Percentiles rank a stretch among this genome's conserved stretches.
Conservation (phyloP, 2,797 vertebrate species). For the Pipistrellus pygmaeus region DNA sequence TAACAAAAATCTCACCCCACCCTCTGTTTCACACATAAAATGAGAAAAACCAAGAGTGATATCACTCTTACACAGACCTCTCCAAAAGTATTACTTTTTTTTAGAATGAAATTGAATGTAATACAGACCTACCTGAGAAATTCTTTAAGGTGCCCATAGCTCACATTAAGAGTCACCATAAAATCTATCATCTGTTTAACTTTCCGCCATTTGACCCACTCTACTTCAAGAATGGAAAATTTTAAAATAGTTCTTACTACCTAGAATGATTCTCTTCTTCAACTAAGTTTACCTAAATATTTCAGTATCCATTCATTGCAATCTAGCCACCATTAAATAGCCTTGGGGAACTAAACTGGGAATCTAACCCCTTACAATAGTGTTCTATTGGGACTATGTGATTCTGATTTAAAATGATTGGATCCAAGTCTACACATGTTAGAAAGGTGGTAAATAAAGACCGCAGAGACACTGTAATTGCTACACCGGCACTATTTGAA, state of each 20-base stretch:
- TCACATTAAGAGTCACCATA: not conserved
- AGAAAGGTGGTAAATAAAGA: conserved; percentile 3
- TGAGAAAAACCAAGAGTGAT: conserved; percentile 34
- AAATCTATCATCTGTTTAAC: not conserved
- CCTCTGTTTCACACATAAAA: conserved; percentile 4
- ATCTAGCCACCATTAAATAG: not conserved
- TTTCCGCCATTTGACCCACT: not conserved
- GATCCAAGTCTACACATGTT: not conserved
- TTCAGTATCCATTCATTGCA: conserved; percentile 5
- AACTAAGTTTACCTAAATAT: conserved; percentile 4
- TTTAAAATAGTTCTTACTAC: not conserved
- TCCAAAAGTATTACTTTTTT: conserved; percentile 4
- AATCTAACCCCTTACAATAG: not conserved
- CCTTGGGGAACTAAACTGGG: not conserved
- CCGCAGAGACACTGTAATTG: not conserved
- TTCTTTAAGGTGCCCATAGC: not conserved
- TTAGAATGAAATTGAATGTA: conserved; percentile 23
- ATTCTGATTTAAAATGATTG: not conserved
- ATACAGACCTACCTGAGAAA: not conserved
- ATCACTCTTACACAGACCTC: not conserved
- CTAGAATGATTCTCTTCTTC: not conserved
- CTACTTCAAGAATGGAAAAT: not conserved
- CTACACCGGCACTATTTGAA: not conserved
- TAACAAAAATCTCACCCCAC: conserved; percentile 24
- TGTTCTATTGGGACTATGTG: not conserved